phyloP scores from a whole-genome alignment of 2,888 invertebrate genomes.

The Tupiocoris notatus region DNA sequence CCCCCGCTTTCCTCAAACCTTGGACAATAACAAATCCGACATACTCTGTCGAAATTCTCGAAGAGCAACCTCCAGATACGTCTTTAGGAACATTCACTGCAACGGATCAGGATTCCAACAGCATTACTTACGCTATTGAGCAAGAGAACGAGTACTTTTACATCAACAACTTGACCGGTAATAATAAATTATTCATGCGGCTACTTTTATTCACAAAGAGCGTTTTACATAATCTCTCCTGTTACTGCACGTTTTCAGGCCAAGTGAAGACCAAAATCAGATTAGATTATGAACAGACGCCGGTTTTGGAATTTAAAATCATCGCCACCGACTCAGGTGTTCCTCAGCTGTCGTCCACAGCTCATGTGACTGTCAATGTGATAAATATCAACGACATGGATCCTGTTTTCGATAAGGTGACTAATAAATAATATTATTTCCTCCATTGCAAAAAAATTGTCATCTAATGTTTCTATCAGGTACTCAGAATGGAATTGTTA shows the following conservation, averaged over 20 bases:
- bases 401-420: conserved; percentile 69
- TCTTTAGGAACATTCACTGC: conserved; percentile 74
- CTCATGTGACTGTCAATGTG: conserved; percentile 73
- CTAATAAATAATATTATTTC: no score
- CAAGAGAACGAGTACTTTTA: conserved; percentile 73
- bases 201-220: background rate
- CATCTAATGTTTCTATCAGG: no score
- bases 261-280: conserved; percentile 72
- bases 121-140: conserved; percentile 69
- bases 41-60: conserved; percentile 67
- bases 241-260: conserved; percentile 57
- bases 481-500: no score
- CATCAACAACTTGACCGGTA: conserved; percentile 77
- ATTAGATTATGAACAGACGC: conserved; percentile 80
- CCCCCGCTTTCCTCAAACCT: conserved; percentile 66
- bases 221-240: background rate
- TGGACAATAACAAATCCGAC: conserved; percentile 67
- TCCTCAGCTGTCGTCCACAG: conserved; percentile 76
- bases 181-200: background rate
- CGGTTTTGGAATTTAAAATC: conserved; percentile 73
- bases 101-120: conserved; percentile 78
- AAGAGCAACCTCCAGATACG: conserved; percentile 79
- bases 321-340: conserved; percentile 83
- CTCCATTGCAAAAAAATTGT: no score
- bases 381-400: conserved; percentile 85